Conservation (phyloP, 1,140 invertebrate genomes). For the Argopecten irradians region DNA sequence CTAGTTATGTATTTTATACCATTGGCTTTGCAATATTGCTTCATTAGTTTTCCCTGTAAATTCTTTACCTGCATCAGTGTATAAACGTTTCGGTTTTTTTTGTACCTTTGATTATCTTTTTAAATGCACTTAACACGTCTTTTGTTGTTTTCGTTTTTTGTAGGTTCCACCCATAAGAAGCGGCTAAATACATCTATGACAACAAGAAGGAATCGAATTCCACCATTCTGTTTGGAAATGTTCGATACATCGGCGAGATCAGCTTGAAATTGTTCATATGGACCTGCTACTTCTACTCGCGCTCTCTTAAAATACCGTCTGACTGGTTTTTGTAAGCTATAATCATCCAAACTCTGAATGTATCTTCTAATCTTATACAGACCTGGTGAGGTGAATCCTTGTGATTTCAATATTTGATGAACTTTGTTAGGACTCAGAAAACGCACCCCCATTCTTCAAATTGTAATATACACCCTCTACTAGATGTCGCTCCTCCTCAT, state of each 20-base stretch:
- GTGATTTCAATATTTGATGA: conserved; percentile 4
- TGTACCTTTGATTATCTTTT: conserved; percentile 26
- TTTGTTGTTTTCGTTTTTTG: conserved; percentile 36
- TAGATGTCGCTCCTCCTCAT: no score
- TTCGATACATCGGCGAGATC: conserved; percentile 17
- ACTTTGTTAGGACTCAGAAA: conserved; percentile 25
- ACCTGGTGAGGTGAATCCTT: neutral
- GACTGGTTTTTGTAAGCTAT: neutral
- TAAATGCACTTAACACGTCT: conserved; percentile 43
- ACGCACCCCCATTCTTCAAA: no score
- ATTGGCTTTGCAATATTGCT: no score
- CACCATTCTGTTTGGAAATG: neutral
- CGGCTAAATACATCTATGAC: neutral
- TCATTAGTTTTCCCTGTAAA: no score
- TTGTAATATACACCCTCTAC: no score
- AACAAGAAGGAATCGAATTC: no score
- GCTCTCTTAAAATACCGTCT: conserved; percentile 2
- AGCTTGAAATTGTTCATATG: conserved; percentile 26
- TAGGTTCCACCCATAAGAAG: neutral
- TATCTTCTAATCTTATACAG: conserved; percentile 2
- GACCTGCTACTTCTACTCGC: neutral
- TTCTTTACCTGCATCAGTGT: neutral
- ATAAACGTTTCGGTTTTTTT: conserved; percentile 26
- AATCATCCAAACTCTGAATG: conserved; percentile 24
- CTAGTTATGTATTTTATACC: no score